A percentile compares a stretch with the other conserved stretches of the same genome.
Evolutionary conservation across 2,113 vertebrate genomes (phyloP).

Genomic region (Apus apus): DNA sequence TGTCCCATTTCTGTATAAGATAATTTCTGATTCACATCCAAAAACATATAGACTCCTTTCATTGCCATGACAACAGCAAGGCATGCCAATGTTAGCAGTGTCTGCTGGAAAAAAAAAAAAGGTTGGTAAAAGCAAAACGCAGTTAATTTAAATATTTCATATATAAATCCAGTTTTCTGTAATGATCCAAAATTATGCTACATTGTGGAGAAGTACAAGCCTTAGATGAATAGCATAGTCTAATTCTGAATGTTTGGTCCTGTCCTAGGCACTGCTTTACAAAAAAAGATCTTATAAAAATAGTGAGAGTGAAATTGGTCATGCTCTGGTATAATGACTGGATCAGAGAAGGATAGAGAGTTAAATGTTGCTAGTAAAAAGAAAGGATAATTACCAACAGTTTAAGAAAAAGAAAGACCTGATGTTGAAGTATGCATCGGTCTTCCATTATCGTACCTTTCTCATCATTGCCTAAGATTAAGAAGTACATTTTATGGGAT

Average conservation of each 20-base stretch:
- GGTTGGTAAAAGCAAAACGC: conserved; percentile 14
- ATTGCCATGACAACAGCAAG: conserved; percentile 59
- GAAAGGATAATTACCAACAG: background rate
- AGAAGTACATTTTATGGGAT: background rate
- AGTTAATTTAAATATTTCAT: background rate
- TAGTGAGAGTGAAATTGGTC: background rate
- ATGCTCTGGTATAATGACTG: background rate
- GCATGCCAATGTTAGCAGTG: background rate
- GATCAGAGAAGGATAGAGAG: background rate
- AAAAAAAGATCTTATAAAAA: background rate
- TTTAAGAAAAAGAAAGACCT: background rate
- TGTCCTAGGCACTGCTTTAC: background rate
- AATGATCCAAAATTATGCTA: background rate
- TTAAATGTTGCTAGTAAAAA: background rate
- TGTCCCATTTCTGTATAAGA: conserved; percentile 2
- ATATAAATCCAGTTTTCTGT: background rate
- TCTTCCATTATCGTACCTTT: background rate
- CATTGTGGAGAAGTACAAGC: background rate
- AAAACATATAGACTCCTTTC: conserved; percentile 7
- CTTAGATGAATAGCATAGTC: background rate
- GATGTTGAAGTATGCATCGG: background rate
- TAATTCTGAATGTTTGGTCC: background rate
- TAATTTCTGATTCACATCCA: conserved; percentile 25
- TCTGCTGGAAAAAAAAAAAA: conserved; percentile 11
- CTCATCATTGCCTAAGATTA: background rate